These are phyloP conservation scores for Melieria picta DNA, from an alignment of 2,888 invertebrate species.

Conservation along the genomic window DNA sequence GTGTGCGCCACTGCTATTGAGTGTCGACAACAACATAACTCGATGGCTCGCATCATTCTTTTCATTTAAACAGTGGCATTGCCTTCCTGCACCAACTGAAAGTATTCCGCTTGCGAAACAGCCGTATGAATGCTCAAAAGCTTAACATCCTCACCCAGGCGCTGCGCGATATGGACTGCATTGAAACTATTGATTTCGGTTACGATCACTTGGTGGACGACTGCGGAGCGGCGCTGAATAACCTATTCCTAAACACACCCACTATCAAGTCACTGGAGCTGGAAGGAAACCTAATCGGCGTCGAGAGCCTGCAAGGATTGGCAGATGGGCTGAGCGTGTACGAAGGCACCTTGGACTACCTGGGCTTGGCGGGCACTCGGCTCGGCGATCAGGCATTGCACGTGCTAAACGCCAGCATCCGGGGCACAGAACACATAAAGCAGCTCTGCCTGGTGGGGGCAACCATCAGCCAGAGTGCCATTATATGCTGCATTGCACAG, in stretches of 20 bases:
- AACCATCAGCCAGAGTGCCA: not conserved
- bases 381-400: slow-evolving; percentile 40
- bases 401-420: slow-evolving; percentile 40
- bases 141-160: slow-evolving; percentile 46
- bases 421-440: slow-evolving; percentile 45
- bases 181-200: slow-evolving; percentile 56
- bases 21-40: not conserved
- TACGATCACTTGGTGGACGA: slow-evolving; percentile 53
- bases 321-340: slow-evolving; percentile 35
- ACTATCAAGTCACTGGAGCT: slow-evolving; percentile 51
- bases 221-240: slow-evolving; percentile 48
- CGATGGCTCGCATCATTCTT: not conserved
- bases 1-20: not conserved
- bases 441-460: slow-evolving; percentile 50
- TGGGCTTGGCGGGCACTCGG: slow-evolving; percentile 54
- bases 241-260: slow-evolving; percentile 44
- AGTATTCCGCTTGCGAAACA: slow-evolving; percentile 55
- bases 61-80: not conserved
- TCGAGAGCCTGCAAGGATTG: slow-evolving; percentile 36
- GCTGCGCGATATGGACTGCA: slow-evolving; percentile 41
- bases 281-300: slow-evolving; percentile 50
- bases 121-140: slow-evolving; percentile 54
- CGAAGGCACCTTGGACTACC: slow-evolving; percentile 43
- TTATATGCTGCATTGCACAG: slow-evolving; percentile 40
- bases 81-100: slow-evolving; percentile 45